Conservation (phyloP, 1,140 invertebrate species). For the Teleogryllus occipitalis region DNA sequence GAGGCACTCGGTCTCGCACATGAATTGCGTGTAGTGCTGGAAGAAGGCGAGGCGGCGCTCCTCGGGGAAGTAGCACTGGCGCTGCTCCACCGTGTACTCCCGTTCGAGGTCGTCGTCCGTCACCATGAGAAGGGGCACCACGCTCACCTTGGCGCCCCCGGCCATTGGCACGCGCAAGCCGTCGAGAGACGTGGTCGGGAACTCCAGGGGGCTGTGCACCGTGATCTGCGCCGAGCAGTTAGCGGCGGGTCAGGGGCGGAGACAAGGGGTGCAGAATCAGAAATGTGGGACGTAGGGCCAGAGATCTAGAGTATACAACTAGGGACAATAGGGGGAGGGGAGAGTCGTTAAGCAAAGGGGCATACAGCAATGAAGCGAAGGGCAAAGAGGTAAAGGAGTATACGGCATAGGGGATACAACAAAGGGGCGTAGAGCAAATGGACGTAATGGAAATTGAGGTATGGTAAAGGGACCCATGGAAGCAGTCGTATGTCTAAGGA, state of each 20-base stretch:
- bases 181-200: conserved; percentile 47
- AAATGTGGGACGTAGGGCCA: no score
- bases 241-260: no score
- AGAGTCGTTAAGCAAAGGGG: background rate
- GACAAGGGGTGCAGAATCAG: no score
- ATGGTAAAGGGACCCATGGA: no score
- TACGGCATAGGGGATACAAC: no score
- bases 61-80: conserved; percentile 52
- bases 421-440: no score
- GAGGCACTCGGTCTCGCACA: conserved; percentile 25
- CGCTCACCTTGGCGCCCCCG: conserved; percentile 48
- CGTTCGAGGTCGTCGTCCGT: conserved; percentile 44
- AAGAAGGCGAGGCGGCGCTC: conserved; percentile 54
- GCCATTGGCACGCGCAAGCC: conserved; percentile 49
- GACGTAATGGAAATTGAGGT: no score
- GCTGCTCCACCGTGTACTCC: conserved; percentile 43
- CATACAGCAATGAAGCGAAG: no score
- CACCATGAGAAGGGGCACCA: conserved; percentile 54
- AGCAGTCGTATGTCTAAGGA: no score
- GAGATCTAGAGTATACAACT: no score
- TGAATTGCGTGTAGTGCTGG: conserved; percentile 30
- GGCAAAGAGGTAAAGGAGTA: background rate
- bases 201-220: conserved; percentile 49
- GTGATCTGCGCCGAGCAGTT: conserved; percentile 38
- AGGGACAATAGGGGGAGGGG: background rate